These are phyloP conservation scores for Thalpophila matura DNA, from an alignment of 2,888 invertebrate species.

Conservation along the genomic window DNA sequence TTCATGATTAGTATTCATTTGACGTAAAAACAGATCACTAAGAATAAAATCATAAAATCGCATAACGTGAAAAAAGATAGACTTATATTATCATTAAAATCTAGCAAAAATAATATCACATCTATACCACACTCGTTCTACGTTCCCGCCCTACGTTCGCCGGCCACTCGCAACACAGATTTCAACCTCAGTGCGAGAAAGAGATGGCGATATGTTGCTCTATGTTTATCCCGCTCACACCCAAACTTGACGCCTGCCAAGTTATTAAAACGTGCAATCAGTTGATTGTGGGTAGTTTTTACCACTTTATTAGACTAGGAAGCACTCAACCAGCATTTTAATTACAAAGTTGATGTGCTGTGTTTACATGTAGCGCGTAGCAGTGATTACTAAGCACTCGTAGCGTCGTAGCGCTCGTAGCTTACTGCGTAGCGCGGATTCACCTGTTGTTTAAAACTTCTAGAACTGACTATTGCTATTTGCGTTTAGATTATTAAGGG, in stretches of 20 bases:
- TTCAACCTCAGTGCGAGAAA: constrained; percentile 75
- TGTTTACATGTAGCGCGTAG: constrained; percentile 46
- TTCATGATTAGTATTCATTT: no score
- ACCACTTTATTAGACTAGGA: constrained; percentile 80
- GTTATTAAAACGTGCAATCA: constrained; percentile 87
- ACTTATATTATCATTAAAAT: neutral
- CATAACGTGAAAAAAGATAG: neutral
- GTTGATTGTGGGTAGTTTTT: constrained; percentile 84
- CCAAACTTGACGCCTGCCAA: constrained; percentile 74
- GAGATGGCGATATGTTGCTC: constrained; percentile 63
- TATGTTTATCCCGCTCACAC: constrained; percentile 68
- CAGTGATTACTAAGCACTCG: constrained; percentile 45
- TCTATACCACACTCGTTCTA: constrained; percentile 70
- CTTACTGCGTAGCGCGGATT: constrained; percentile 22
- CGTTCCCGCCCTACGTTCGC: constrained; percentile 79
- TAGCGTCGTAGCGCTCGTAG: constrained; percentile 37
- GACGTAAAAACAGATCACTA: no score
- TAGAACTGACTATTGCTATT: neutral
- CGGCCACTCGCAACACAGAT: constrained; percentile 84
- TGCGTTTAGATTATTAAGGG: neutral
- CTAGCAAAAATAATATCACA: constrained; percentile 1
- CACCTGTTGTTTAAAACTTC: constrained; percentile 10
- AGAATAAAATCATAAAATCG: neutral
- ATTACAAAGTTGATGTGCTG: constrained; percentile 70
- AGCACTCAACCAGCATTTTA: constrained; percentile 78